A percentile compares a stretch with the other conserved stretches of the same genome.
phyloP scores from a whole-genome alignment of 2,888 invertebrate genomes.

The Caenorhabditis angaria region DNA sequence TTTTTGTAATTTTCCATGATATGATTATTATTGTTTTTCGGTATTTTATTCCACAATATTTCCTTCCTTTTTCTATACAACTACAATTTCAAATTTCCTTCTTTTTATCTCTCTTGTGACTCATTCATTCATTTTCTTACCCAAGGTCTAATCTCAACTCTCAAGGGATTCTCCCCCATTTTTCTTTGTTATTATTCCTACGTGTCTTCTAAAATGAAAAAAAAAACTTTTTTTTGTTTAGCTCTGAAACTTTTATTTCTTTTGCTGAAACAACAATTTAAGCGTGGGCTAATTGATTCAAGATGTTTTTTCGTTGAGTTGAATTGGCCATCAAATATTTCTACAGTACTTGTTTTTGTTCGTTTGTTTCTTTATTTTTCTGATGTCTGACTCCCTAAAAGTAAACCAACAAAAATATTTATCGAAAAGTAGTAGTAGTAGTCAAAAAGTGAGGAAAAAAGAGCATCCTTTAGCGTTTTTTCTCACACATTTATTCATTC shows the following conservation, averaged over 20 bases:
- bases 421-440: constrained; percentile 1
- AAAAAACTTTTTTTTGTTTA: neutral
- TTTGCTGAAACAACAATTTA: neutral
- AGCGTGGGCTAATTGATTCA: neutral
- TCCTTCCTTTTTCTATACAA: constrained; percentile 3
- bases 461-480: constrained; percentile 5
- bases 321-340: neutral
- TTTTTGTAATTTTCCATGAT: constrained; percentile 4
- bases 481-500: constrained; percentile 7
- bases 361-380: neutral
- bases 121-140: neutral
- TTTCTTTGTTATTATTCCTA: too few relatives aligned
- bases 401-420: neutral
- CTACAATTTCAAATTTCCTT: neutral
- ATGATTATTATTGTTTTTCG: neutral
- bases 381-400: neutral
- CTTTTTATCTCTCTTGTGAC: constrained; percentile 12
- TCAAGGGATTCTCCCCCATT: neutral
- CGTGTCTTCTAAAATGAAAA: neutral
- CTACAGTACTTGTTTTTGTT: neutral
- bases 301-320: neutral
- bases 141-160: constrained; percentile 10
- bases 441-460: constrained; percentile 1
- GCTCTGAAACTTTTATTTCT: neutral
- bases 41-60: neutral